Base-by-base conservation (phyloP, 2,113 vertebrate species). In the Charina bottae region DNA sequence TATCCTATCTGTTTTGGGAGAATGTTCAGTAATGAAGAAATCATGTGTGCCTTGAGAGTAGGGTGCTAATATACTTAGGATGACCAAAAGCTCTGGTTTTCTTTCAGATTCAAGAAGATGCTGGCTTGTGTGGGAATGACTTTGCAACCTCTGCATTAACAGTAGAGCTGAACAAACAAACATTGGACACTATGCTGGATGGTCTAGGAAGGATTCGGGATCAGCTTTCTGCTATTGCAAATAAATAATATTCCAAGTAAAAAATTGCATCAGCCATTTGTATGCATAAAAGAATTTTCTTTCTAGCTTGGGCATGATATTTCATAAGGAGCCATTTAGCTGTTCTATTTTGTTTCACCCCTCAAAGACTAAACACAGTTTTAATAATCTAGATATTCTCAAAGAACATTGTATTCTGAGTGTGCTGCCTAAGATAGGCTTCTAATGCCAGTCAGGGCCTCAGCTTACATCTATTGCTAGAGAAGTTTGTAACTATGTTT, bases 141-240 rank as follows among this genome's bases (percentile, higher is more conserved):
- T 96, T 98, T 46, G 93, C 95, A 8, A 89, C 97, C 72, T 98
- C 98, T 12, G 97, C 97, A 1, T 94, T 99, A 95, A 99, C 98
- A 10, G 93, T 99, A 97, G 99, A 99, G 95, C 96, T 99, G 93
- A 99, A 98, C 95, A 98, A 98, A 92, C 99, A 99, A 96, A 99
- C 98, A 0, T 95, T 99, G 97, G 99, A 99, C 96, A 99, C 99
- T 5, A 99, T 99, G 97, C 93, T 99, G 90, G 99, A 99, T 9
- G 99, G 99, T 23, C 97, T 99, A 90, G 98, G 98, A 93, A 98
- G 98, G 72, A 99, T 99, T 95, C 97, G 98, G 86, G 98, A 99
- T 96, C 99, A 99, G 93, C 98, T 99, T 83, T 98, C 98, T 53
- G 97, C 97, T 0, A 98, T 99, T 84, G 98, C 98, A 89, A 98